Base-by-base conservation (phyloP, 2,888 invertebrate genomes). In the Linnaemya tessellans region DNA sequence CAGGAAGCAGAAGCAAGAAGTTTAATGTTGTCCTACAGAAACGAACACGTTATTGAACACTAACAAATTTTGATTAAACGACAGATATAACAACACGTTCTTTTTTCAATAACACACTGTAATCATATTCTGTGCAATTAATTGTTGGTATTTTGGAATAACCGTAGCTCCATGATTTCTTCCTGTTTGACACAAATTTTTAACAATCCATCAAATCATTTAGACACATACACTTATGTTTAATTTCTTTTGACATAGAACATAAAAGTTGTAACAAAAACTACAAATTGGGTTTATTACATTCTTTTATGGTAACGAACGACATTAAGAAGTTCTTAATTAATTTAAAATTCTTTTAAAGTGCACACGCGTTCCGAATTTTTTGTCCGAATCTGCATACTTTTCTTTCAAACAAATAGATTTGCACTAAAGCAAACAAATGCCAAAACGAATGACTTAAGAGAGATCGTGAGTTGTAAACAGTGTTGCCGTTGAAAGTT, bases 381-480 rank as follows among this genome's bases (percentile, higher is more conserved):
- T 22, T 62, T 62, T 49, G 25, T 46, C 81, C 81, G 74, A 58
- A 64, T 65, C 38, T 49, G 38, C 58, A 65, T 20, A 87, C 87
- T 81, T 86, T 20, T 73, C 87, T 62, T 38, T 80, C 2, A 79
- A 83, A 87, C 85, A 86, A 70, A 84, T 84, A 86, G 73, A 87
- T 86, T 82, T 86, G 87, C 87, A 87, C 88, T 88, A 85, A 85
- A 85, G 78, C 85, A 73, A 85, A 81, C 85, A 68, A 73, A 86
- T 83, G 82, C 74, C 87, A 64, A 74, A 86, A 87, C 84, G 49
- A 62, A 70, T 43, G 10, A 4, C 20, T 51, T 75, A 67, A 67
- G 46, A 77, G 77, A 60, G 60, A 60, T 73, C 30, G 18, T 0
- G 35, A n/a, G 13, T 35, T 35, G 18, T 18, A 13, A 3, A 11